These are phyloP conservation scores for Datnioides undecimradiatus DNA, from an alignment of 2,113 vertebrate species.

Conservation along the genomic window DNA sequence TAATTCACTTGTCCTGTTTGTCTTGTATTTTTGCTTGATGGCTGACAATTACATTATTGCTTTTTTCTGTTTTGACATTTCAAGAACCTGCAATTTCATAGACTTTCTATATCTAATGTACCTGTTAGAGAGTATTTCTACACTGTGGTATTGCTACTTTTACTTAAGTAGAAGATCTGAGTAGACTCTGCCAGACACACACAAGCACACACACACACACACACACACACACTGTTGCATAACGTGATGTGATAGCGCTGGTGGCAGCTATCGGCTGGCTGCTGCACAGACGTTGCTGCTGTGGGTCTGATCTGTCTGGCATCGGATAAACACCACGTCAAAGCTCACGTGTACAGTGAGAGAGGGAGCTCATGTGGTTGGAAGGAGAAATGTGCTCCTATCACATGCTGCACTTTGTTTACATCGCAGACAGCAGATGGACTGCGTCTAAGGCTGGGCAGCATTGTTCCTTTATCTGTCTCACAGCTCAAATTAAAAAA, in stretches of 20 bases:
- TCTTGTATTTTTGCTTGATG: too few species aligned
- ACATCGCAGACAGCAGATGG: conserved; percentile 5
- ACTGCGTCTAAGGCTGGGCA: background rate
- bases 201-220: conserved; percentile 6
- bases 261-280: conserved; percentile 56
- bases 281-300: conserved; percentile 36
- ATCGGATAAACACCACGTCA: conserved; percentile 60
- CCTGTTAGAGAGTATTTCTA: too few species aligned
- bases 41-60: too few species aligned
- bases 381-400: conserved; percentile 16
- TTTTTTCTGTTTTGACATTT: too few species aligned
- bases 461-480: background rate
- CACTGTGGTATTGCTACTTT: too few species aligned
- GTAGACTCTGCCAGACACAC: conserved; percentile 6
- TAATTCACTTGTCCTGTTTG: too few species aligned
- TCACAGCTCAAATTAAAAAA: background rate
- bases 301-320: conserved; percentile 58
- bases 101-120: too few species aligned
- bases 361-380: conserved; percentile 37
- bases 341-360: conserved; percentile 60
- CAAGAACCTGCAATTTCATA: too few species aligned
- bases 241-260: conserved; percentile 45
- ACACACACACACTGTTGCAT: conserved; percentile 49
- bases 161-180: too few species aligned
- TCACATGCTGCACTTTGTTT: conserved; percentile 18